phyloP scores from a whole-genome alignment of 1,140 invertebrate species.

The Atta colombica region DNA sequence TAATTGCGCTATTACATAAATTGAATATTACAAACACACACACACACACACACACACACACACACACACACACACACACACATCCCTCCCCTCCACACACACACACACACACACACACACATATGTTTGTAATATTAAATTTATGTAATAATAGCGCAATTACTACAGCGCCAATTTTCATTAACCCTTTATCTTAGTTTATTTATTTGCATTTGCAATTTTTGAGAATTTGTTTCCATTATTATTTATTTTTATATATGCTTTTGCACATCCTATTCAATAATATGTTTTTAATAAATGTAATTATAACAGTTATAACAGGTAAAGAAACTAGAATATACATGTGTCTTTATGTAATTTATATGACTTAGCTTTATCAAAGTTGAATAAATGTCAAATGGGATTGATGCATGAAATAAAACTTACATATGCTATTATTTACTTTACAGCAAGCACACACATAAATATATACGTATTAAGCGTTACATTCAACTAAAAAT shows the following conservation, averaged over 20 bases:
- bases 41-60: no score
- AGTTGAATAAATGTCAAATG: background rate
- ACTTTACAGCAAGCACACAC: constrained; percentile 45
- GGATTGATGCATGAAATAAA: constrained; percentile 43
- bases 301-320: constrained; percentile 14
- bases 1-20: no score
- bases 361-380: constrained; percentile 14
- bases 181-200: no score
- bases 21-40: no score
- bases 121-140: no score
- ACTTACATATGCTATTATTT: constrained; percentile 7
- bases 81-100: no score
- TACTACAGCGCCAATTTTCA: no score
- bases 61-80: no score
- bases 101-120: no score
- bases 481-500: constrained; percentile 58
- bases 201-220: no score
- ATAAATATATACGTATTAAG: constrained; percentile 17
- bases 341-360: background rate
- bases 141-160: no score
- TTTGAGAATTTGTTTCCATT: no score
- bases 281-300: constrained; percentile 6
- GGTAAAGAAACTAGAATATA: constrained; percentile 6
- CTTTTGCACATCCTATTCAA: background rate
- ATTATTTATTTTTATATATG: background rate